A percentile compares a stretch with the other conserved stretches of the same genome.
These are phyloP conservation scores for Crocidura indochinensis DNA, from an alignment of 2,797 vertebrate genomes.

Conservation along the genomic window DNA sequence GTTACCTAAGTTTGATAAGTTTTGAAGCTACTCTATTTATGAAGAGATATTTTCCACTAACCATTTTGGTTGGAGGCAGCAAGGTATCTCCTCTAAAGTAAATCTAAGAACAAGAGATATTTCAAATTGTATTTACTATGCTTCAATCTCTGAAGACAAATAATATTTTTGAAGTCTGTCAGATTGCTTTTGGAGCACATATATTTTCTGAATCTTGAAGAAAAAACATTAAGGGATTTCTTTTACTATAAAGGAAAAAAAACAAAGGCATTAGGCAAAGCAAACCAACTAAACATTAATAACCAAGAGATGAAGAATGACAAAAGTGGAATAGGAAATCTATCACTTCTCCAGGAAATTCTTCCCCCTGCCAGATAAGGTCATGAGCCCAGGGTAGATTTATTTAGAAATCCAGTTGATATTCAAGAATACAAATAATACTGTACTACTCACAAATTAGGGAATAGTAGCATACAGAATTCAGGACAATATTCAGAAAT, in stretches of 20 bases:
- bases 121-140: not conserved
- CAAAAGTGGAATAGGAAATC: no score
- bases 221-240: not conserved
- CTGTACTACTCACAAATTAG: not conserved
- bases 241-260: not conserved
- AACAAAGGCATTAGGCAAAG: not conserved
- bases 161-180: not conserved
- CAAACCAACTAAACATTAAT: not conserved
- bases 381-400: not conserved
- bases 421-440: not conserved
- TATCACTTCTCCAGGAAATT: no score
- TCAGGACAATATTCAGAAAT: not conserved
- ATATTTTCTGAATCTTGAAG: not conserved
- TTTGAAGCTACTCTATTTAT: not conserved
- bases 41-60: not conserved
- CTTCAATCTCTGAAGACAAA: not conserved
- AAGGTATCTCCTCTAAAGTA: not conserved
- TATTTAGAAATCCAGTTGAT: conserved; percentile 10
- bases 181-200: not conserved
- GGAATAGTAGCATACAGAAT: not conserved
- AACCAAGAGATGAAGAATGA: not conserved
- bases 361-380: not conserved
- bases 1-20: no score
- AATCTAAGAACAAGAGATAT: not conserved
- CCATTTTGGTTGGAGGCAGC: not conserved